Evolutionary conservation across 2,113 vertebrate genomes (phyloP), one percentile per base, ranked within the genome.

Genomic region (Neolamprologus sp.): DNA sequence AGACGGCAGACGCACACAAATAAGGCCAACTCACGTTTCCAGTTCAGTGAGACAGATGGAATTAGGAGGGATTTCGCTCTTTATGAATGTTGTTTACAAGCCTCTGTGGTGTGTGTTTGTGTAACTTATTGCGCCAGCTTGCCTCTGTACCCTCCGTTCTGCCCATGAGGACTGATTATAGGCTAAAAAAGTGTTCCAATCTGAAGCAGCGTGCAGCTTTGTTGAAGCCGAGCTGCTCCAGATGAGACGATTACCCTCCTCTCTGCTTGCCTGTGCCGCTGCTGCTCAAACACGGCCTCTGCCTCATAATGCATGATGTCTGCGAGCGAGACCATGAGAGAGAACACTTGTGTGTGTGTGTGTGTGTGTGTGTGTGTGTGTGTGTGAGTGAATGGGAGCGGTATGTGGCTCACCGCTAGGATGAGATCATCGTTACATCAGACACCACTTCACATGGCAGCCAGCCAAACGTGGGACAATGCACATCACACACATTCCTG

Each of bases 341-440:
- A 26, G 54, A 26, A 3, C 9, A 42, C 2, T 23, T 78, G 71
- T 83, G 60, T 33, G 57, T 60, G 13, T 57, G 54, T 13, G 53
- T 53, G 51, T 53, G 49, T 51, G 49, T n/a, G 19, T n/a, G 49
- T 53, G 47, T 47, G 47, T 49, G 16, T 4, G 47, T 19, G 47
- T 7, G 47, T 19, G 47, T 8, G 47, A 1, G 19, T 6, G 53
- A n/a, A 53, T 53, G 82, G 63, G 73, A 45, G 75, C 4, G 49
- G 71, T 88, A 40, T 89, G 90, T 81, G 90, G 83, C 85, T 85
- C 85, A 49, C 84, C 71, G 40, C 88, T 91, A 84, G 58, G 81
- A 93, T 95, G 92, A 93, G 88, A 91, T 94, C 93, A 94, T 90
- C 37, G 33, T 85, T 89, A 81, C 90, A 92, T 95, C 91, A 93